A percentile compares a stretch with the other conserved stretches of the same genome.
phyloP scores from a whole-genome alignment of 2,113 vertebrate species.

The Gymnobelideus leadbeateri region DNA sequence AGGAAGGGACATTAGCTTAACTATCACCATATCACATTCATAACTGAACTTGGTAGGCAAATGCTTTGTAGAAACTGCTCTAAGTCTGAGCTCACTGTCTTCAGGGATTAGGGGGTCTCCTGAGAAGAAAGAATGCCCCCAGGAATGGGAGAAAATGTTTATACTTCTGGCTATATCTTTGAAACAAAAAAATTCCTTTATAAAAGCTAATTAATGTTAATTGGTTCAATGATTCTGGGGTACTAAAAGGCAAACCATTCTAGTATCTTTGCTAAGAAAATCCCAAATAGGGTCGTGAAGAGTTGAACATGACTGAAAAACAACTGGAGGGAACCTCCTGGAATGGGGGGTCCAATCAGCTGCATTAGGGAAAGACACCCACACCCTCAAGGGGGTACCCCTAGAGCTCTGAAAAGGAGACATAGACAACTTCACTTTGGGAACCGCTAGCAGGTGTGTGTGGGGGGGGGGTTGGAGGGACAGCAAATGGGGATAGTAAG shows the following conservation, averaged over 20 bases:
- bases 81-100: neutral
- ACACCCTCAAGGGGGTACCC: neutral
- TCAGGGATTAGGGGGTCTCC: neutral
- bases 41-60: neutral
- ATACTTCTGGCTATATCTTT: neutral
- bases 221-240: neutral
- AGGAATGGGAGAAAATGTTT: neutral
- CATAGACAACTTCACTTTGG: neutral
- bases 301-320: neutral
- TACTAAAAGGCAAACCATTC: neutral
- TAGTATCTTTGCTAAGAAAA: neutral
- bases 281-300: neutral
- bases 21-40: neutral
- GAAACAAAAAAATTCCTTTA: neutral
- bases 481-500: neutral
- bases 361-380: neutral
- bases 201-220: neutral
- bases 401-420: neutral
- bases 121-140: neutral
- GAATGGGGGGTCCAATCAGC: neutral
- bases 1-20: neutral
- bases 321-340: neutral
- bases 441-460: neutral
- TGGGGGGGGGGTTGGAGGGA: neutral
- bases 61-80: neutral